Percentiles rank a stretch among this genome's conserved stretches.
phyloP scores from a whole-genome alignment of 2,797 vertebrate genomes.

The Gobionotothen gibberifrons region DNA sequence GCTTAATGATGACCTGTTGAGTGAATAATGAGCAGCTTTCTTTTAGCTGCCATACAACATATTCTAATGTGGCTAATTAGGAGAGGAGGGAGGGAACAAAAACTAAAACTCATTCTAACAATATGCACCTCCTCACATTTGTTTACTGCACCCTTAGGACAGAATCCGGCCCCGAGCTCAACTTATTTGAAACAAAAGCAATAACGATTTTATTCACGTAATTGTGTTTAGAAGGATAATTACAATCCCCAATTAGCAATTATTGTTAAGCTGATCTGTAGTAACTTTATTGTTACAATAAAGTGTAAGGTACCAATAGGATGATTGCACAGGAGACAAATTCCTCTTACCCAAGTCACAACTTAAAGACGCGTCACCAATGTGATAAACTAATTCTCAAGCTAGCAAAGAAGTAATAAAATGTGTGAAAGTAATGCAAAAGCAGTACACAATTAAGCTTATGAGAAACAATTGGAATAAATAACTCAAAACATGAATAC shows the following conservation, averaged over 20 bases:
- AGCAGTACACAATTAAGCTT: too few species aligned
- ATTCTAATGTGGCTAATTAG: constrained; percentile 7
- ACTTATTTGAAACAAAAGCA: neutral
- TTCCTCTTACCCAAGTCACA: too few species aligned
- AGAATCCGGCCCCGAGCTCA: neutral
- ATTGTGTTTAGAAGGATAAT: neutral
- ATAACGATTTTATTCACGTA: neutral
- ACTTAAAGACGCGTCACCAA: too few species aligned
- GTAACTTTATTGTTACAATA: too few species aligned
- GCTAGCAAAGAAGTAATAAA: too few species aligned
- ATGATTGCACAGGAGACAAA: too few species aligned
- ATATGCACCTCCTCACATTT: neutral
- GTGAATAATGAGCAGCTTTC: constrained; percentile 19
- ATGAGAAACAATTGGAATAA: too few species aligned
- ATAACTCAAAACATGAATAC: too few species aligned
- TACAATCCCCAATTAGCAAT: neutral
- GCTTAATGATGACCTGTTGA: constrained; percentile 14
- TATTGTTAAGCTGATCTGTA: neutral
- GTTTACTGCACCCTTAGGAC: neutral
- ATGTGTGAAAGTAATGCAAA: too few species aligned
- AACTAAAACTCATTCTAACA: neutral
- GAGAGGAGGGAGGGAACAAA: neutral
- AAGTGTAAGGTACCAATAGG: too few species aligned
- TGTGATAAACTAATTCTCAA: too few species aligned
- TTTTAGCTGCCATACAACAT: constrained; percentile 2